Conservation (phyloP, 1,140 invertebrate genomes). For the Bombus affinis region DNA sequence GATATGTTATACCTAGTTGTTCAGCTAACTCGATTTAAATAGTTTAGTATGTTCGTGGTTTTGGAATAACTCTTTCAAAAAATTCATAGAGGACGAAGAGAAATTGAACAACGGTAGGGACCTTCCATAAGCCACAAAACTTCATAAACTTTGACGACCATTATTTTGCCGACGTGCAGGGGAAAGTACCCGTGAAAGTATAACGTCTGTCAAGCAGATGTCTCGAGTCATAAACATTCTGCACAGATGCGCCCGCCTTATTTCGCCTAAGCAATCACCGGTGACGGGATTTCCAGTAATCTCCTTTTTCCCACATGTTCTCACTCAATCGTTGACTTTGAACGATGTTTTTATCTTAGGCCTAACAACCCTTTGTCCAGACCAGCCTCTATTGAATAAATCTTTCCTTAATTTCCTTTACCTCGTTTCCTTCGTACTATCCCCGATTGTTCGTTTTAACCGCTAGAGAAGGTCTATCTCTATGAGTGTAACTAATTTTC, state of each 20-base stretch:
- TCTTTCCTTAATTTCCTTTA: not conserved
- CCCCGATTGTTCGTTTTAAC: too few species aligned
- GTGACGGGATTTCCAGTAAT: conserved; percentile 12
- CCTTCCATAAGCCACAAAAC: not conserved
- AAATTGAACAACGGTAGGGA: not conserved
- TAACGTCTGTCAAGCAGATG: conserved; percentile 21
- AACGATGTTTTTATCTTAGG: not conserved
- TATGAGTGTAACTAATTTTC: too few species aligned
- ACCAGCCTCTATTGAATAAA: too few species aligned
- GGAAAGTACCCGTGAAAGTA: not conserved
- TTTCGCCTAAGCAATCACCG: not conserved
- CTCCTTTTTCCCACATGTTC: not conserved
- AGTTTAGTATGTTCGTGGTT: not conserved
- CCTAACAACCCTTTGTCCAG: not conserved
- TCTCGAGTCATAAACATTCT: conserved; percentile 5
- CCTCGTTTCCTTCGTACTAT: not conserved
- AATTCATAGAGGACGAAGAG: not conserved
- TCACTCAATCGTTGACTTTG: not conserved
- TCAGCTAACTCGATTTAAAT: not conserved
- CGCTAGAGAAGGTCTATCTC: not conserved
- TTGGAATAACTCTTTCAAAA: not conserved
- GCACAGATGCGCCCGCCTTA: conserved; percentile 2
- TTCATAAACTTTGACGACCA: not conserved
- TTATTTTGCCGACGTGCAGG: not conserved
- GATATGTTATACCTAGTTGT: not conserved